A percentile compares a stretch with the other conserved stretches of the same genome.
Evolutionary conservation across 1,140 invertebrate species (phyloP).

Genomic region (Pseudachorutes palmiensis): DNA sequence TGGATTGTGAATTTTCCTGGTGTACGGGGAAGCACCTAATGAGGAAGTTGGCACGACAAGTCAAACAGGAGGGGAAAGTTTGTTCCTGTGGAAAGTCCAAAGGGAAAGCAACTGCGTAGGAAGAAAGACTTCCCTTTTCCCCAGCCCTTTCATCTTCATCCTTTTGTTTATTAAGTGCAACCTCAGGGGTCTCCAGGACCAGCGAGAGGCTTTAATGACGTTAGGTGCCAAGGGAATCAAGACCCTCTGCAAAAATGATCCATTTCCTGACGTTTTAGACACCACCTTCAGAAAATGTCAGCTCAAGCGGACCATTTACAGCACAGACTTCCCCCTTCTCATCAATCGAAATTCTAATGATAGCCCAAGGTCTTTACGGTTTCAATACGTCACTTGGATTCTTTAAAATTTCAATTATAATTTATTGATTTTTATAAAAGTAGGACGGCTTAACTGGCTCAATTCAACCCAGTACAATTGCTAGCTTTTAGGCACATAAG

Average conservation of each 20-base stretch:
- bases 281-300: not conserved
- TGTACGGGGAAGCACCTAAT: not conserved
- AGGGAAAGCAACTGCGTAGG: not conserved
- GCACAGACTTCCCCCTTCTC: too few species aligned
- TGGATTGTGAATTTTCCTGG: not conserved
- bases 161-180: not conserved
- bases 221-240: not conserved
- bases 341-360: too few species aligned
- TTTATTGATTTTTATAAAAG: too few species aligned
- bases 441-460: too few species aligned
- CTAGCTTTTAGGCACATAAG: too few species aligned
- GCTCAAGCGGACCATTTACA: too few species aligned
- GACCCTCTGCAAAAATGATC: not conserved
- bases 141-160: not conserved
- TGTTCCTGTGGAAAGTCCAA: not conserved
- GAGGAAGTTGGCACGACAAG: not conserved
- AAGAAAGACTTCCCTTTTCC: not conserved
- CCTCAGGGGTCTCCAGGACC: not conserved
- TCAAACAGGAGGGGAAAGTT: not conserved
- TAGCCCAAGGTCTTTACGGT: too few species aligned
- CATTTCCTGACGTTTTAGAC: not conserved
- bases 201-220: not conserved
- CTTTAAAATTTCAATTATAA: too few species aligned
- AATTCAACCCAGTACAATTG: too few species aligned
- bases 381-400: too few species aligned